Evolutionary conservation across 2,888 invertebrate species (phyloP), one percentile per base, ranked within the genome.

Genomic region (Metallyticus violacea): DNA sequence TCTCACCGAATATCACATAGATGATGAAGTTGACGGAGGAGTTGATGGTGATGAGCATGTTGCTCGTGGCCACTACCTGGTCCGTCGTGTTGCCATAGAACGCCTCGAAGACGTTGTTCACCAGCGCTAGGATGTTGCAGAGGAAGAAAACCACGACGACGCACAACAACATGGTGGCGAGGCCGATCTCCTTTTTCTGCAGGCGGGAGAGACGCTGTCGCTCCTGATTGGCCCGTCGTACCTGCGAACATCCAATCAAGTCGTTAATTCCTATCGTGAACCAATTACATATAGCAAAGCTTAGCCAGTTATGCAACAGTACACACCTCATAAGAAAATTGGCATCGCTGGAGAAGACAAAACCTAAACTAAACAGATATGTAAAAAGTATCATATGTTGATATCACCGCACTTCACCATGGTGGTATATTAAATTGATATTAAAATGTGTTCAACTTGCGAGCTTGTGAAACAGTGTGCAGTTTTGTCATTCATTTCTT

Each of bases 1-100:
- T 99, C 91, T 99, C 97, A 1, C 99, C 99, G 91, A 99, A 99
- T 89, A 98, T 98, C 89, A 99, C 98, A 93, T 99, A 99, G 90
- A 99, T 98, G 89, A 99, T 95, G 92, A 99, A 99, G 93, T 99
- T 99, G 88, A 99, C 97, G 91, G 98, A 98, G 90, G 98, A 98
- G 93, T 99, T 99, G 91, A 99, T 95, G 88, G 98, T 99, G 86
- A 99, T 98, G 88, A 99, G 94, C 86, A 99, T 94, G 92, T 99
- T 99, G 91, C 97, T 97, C 77, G 95, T 94, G 90, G 96, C 96
- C 85, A 97, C 95, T 90, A 97, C 93, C 90, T 95, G 94, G 89
- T 95, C 95, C 89, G 94, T 93, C 87, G 94, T 94, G 81, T 93
- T 93, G 87, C 93, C 93, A 90, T 94, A 94, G 90, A 97, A 97